Evolutionary conservation across 2,797 vertebrate species (phyloP).

Genomic region (Tolypeutes matacus): DNA sequence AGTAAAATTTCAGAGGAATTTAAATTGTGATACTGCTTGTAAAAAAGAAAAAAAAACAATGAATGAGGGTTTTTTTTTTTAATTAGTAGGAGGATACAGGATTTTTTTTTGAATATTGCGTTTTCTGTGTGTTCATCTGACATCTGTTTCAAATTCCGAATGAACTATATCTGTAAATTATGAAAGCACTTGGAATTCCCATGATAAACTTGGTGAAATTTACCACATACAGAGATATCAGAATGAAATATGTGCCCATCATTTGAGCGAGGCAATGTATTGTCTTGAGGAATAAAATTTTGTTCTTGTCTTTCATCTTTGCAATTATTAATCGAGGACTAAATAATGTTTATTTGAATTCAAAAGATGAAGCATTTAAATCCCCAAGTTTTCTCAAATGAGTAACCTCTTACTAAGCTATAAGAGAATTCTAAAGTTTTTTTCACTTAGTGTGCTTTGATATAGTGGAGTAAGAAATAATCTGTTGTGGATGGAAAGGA

Average conservation of each 20-base stretch:
- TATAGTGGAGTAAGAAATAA: not conserved
- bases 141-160: slow-evolving; percentile 41
- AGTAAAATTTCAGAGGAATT: slow-evolving; percentile 34
- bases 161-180: slow-evolving; percentile 43
- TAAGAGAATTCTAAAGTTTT: not conserved
- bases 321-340: not conserved
- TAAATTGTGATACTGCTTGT: not conserved
- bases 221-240: not conserved
- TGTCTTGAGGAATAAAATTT: slow-evolving; percentile 27
- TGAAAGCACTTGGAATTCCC: slow-evolving; percentile 38
- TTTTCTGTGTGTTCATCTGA: slow-evolving; percentile 50
- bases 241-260: not conserved
- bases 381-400: not conserved
- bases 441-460: slow-evolving; percentile 3
- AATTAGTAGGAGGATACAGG: not conserved
- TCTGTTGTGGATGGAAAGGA: not conserved
- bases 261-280: not conserved
- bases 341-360: slow-evolving; percentile 5
- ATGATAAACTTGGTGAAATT: not conserved
- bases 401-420: not conserved
- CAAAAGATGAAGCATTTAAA: not conserved
- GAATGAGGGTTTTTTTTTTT: not conserved
- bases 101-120: slow-evolving; percentile 18
- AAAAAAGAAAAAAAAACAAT: not conserved
- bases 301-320: slow-evolving; percentile 45